A percentile compares a stretch with the other conserved stretches of the same genome.
Evolutionary conservation across 2,797 vertebrate genomes (phyloP).

Genomic region (Rhabdophis nuchalis): DNA sequence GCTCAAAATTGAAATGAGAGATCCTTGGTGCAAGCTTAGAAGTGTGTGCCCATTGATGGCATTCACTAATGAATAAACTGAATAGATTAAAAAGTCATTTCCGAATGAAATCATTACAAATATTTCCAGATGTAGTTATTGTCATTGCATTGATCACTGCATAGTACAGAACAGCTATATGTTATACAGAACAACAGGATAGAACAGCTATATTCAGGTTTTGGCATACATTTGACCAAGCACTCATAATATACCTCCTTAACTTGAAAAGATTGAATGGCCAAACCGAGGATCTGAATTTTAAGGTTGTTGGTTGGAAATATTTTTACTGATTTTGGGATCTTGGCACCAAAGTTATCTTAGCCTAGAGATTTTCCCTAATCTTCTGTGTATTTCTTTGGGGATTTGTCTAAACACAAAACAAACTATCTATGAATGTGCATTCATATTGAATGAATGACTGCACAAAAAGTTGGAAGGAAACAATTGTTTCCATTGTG

Average conservation of each 20-base stretch:
- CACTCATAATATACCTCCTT: background rate
- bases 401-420: background rate
- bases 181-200: background rate
- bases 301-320: background rate
- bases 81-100: background rate
- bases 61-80: slow-evolving; percentile 2
- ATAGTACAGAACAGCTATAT: background rate
- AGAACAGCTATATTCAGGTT: background rate
- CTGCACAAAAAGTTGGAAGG: background rate
- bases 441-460: background rate
- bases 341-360: background rate
- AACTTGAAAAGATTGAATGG: background rate
- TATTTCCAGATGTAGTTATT: background rate
- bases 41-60: background rate
- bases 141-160: too few relatives aligned
- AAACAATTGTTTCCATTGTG: background rate
- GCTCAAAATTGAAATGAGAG: background rate
- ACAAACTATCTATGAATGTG: background rate
- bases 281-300: background rate
- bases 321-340: background rate
- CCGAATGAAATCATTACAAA: background rate
- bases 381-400: background rate
- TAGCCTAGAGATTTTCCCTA: background rate
- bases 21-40: background rate
- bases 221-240: background rate